These are phyloP conservation scores for Drosophila mercatorum DNA, from an alignment of 2,888 invertebrate genomes.

Conservation along the genomic window DNA sequence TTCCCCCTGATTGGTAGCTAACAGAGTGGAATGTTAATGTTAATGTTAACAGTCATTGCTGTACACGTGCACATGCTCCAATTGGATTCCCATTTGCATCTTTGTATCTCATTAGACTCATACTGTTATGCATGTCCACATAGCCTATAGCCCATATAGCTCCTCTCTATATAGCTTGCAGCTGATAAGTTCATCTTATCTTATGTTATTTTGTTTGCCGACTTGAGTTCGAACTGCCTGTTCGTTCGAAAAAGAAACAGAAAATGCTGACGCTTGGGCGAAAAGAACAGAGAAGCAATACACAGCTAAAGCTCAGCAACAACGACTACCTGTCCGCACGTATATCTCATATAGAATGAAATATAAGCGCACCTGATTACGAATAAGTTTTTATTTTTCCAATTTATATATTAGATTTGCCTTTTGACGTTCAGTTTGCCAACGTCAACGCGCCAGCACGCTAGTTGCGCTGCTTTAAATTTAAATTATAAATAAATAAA, in stretches of 20 bases:
- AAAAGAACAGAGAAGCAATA: constrained; percentile 22
- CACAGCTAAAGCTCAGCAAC: constrained; percentile 53
- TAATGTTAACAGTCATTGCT: neutral
- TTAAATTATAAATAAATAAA: neutral
- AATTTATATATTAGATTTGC: constrained; percentile 61
- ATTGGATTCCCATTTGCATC: neutral
- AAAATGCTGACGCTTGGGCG: constrained; percentile 64
- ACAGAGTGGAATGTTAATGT: neutral
- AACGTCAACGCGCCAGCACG: constrained; percentile 48
- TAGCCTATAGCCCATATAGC: neutral
- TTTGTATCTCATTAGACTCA: neutral
- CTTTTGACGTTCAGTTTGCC: constrained; percentile 52
- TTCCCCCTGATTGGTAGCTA: constrained; percentile 4
- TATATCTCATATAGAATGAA: constrained; percentile 60
- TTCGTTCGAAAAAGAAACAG: constrained; percentile 4
- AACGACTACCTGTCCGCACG: constrained; percentile 26
- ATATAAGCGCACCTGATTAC: constrained; percentile 68
- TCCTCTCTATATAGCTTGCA: constrained; percentile 10
- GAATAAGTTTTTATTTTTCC: constrained; percentile 55
- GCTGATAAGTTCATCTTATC: constrained; percentile 55
- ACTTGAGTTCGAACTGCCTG: constrained; percentile 25
- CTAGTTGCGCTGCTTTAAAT: constrained; percentile 27
- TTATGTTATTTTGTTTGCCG: constrained; percentile 27
- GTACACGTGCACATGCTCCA: constrained; percentile 4
- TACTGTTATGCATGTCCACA: constrained; percentile 9